Evolutionary conservation across 2,113 vertebrate genomes (phyloP), one percentile per base, ranked within the genome.

Genomic region (Hemichromis elongatus): DNA sequence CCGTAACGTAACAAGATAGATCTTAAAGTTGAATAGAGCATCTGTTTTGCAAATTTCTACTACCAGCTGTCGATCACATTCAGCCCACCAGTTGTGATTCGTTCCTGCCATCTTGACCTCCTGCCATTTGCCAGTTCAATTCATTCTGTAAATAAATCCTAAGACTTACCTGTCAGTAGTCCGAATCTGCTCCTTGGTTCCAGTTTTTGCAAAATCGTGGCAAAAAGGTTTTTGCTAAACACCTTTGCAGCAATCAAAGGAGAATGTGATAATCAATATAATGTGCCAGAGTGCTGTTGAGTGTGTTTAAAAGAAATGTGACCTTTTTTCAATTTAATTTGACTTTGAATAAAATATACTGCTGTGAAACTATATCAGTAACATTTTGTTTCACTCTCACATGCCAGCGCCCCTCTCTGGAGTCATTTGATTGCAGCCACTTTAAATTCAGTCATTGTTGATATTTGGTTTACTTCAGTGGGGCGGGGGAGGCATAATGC

Each of bases 361-460:
- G 70, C 85, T 84, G 70, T 77, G 81, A 77, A 35, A 90, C 79
- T 30, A 52, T 61, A 86, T 84, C 56, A 63, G 66, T 52, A 75
- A 77, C 37, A 61, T 68, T 12, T 28, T 75, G 42, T 50, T 50
- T 75, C 68, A 50, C 42, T 50, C 24, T 50, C 9, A 47, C 42
- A 50, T 87, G 73, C 54, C 47, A 40, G 66, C 73, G 1, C 59
- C 42, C 42, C 30, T 82, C 55, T 77, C 73, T 50, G 57, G 45
- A 55, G 40, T 47, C 24, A 30, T 78, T 81, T 79, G 18, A 63
- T 47, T 14, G 61, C 61, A 79, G 53, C 81, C 79, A 75, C 77
- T 84, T 90, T 53, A 12, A 86, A 83, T 85, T 63, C 6, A 47
- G 73, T 77, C 79, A 84, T 28, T 80, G 83, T 42, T 82, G 56